A percentile compares a stretch with the other conserved stretches of the same genome.
Evolutionary conservation across 2,113 vertebrate species (phyloP).

Genomic region (Chaetodon trifascialis): DNA sequence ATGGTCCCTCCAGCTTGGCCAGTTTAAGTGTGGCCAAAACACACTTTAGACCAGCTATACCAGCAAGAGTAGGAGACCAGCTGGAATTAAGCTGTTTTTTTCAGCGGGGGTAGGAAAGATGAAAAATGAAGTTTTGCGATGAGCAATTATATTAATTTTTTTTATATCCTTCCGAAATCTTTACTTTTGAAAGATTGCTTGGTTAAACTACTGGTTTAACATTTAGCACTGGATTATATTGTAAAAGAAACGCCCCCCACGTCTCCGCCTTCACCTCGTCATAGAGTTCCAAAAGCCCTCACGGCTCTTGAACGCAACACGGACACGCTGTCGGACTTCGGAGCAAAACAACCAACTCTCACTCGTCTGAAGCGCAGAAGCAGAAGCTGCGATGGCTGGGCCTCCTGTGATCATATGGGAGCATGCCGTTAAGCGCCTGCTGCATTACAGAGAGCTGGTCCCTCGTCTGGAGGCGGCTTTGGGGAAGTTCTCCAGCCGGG

Average conservation of each 20-base stretch:
- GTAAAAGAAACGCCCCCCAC: too few species aligned
- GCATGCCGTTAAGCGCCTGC: slow-evolving; percentile 79
- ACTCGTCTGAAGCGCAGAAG: neutral
- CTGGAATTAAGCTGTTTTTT: too few species aligned
- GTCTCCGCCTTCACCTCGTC: too few species aligned
- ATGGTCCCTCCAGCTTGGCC: too few species aligned
- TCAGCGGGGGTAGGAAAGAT: neutral
- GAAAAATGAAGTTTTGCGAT: neutral
- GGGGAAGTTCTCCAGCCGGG: slow-evolving; percentile 86
- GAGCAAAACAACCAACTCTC: neutral
- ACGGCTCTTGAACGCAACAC: slow-evolving; percentile 29
- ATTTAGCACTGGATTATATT: too few species aligned
- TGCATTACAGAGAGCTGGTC: slow-evolving; percentile 85
- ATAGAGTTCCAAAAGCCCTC: neutral
- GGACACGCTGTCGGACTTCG: neutral
- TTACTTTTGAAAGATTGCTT: neutral
- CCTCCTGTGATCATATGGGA: slow-evolving; percentile 81
- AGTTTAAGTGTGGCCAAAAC: too few species aligned
- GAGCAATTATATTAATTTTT: neutral
- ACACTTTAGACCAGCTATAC: too few species aligned
- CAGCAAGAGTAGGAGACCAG: too few species aligned
- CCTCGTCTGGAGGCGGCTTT: slow-evolving; percentile 88
- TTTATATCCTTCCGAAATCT: neutral
- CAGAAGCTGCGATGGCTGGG: slow-evolving; percentile 74
- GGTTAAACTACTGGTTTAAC: too few species aligned